Evolutionary conservation across 2,888 invertebrate species (phyloP).

Genomic region (Parnassius mnemosyne): DNA sequence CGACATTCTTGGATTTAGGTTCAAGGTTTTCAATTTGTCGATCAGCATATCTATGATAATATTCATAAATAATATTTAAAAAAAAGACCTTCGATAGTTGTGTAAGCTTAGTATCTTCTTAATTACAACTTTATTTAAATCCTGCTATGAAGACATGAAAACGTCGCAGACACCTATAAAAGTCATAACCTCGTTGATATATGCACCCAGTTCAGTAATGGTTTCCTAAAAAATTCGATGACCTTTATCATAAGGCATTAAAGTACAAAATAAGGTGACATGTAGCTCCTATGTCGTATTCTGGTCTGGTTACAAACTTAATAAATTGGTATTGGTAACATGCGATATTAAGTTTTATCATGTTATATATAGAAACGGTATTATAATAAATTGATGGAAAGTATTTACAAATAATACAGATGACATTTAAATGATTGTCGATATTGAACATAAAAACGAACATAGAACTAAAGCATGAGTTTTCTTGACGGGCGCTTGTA

Average conservation of each 20-base stretch:
- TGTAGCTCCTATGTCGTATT: not conserved
- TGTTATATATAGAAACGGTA: not conserved
- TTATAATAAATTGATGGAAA: not conserved
- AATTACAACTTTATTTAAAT: conserved; percentile 23
- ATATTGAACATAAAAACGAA: conserved; percentile 5
- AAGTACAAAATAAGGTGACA: conserved; percentile 24
- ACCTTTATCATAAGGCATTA: conserved; percentile 24
- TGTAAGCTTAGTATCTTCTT: no score
- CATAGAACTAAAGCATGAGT: not conserved
- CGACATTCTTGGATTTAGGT: no score
- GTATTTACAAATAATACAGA: conserved; percentile 14
- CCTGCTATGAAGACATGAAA: conserved; percentile 38
- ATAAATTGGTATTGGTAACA: not conserved
- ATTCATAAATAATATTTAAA: not conserved
- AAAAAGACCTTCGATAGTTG: not conserved
- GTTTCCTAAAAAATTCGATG: not conserved
- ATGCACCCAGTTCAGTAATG: conserved; percentile 25
- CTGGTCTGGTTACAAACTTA: not conserved
- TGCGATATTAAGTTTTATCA: conserved; percentile 1
- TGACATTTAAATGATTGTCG: conserved; percentile 13
- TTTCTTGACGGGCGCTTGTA: no score
- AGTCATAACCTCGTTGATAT: conserved; percentile 34
- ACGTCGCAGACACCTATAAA: conserved; percentile 35
- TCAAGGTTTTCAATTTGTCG: no score
- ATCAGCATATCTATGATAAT: no score